A percentile compares a stretch with the other conserved stretches of the same genome.
Evolutionary conservation across 2,113 vertebrate species (phyloP).

Genomic region (Erythrocercus mccallii): DNA sequence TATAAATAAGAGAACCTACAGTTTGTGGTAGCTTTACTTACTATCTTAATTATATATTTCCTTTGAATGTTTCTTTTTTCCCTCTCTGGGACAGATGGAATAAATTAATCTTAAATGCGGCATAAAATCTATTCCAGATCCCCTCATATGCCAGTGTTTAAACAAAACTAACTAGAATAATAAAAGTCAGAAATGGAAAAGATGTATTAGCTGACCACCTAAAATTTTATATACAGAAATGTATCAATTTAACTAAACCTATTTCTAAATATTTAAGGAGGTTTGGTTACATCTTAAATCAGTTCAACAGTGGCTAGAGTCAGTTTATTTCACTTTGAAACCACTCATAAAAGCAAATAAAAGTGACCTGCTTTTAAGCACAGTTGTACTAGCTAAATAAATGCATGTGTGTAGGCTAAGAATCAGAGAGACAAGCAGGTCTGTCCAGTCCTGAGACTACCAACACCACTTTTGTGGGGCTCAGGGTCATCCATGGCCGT

Average conservation of each 20-base stretch:
- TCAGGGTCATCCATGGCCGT: accelerated
- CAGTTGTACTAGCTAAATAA: background rate
- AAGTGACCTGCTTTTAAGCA: background rate
- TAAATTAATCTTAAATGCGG: conserved; percentile 66
- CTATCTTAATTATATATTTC: conserved; percentile 62
- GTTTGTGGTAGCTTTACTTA: conserved; percentile 58
- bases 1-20: conserved; percentile 46
- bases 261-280: conserved; percentile 44
- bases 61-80: conserved; percentile 43
- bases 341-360: background rate
- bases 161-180: conserved; percentile 57
- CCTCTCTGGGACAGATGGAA: conserved; percentile 55
- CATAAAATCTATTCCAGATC: conserved; percentile 64
- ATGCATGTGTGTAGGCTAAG: background rate
- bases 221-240: conserved; percentile 38
- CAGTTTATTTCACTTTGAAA: conserved; percentile 32
- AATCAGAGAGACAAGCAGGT: background rate
- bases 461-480: accelerated
- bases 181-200: conserved; percentile 56
- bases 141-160: conserved; percentile 33
- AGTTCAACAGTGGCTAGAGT: background rate
- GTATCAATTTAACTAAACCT: conserved; percentile 33
- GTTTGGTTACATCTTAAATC: conserved; percentile 39
- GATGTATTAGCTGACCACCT: conserved; percentile 58
- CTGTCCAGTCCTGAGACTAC: background rate